phyloP scores from a whole-genome alignment of 2,888 invertebrate genomes.

The Acleris emargana region DNA sequence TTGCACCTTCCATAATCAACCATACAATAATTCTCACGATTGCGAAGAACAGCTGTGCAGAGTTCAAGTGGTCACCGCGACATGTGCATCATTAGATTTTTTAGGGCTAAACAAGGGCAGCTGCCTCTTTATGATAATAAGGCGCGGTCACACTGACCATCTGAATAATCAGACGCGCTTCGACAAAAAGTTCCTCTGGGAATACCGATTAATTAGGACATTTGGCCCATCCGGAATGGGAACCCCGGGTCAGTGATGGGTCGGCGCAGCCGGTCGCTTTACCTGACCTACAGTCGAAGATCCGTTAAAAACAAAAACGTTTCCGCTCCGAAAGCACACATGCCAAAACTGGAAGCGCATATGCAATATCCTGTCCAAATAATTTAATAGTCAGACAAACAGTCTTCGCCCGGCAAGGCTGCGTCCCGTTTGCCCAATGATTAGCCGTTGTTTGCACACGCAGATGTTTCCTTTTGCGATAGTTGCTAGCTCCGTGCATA shows the following conservation, averaged over 20 bases:
- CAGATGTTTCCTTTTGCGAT: conserved; percentile 24
- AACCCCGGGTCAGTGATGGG: conserved; percentile 49
- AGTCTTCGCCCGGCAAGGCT: conserved; percentile 49
- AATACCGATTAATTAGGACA: conserved; percentile 53
- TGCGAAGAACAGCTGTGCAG: conserved; percentile 63
- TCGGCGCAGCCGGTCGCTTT: conserved; percentile 60
- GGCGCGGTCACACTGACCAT: conserved; percentile 55
- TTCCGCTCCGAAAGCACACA: conserved; percentile 64
- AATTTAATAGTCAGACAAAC: conserved; percentile 56
- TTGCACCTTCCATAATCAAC: conserved; percentile 69
- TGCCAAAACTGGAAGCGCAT: conserved; percentile 66
- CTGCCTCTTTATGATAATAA: conserved; percentile 69
- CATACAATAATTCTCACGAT: conserved; percentile 71
- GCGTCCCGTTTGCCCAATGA: conserved; percentile 54
- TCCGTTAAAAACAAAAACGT: conserved; percentile 72
- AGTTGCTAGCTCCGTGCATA: conserved; percentile 13
- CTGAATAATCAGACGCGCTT: conserved; percentile 57
- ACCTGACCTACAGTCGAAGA: conserved; percentile 64
- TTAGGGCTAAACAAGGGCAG: conserved; percentile 74
- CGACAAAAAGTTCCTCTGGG: conserved; percentile 56
- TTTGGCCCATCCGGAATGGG: conserved; percentile 48
- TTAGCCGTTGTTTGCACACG: conserved; percentile 42
- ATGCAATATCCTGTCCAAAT: conserved; percentile 67
- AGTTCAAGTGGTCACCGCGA: conserved; percentile 60
- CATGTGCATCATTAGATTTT: conserved; percentile 77